Percentiles rank a stretch among this genome's conserved stretches.
Conservation (phyloP, 2,888 invertebrate genomes). For the Diachrysia chrysitis region DNA sequence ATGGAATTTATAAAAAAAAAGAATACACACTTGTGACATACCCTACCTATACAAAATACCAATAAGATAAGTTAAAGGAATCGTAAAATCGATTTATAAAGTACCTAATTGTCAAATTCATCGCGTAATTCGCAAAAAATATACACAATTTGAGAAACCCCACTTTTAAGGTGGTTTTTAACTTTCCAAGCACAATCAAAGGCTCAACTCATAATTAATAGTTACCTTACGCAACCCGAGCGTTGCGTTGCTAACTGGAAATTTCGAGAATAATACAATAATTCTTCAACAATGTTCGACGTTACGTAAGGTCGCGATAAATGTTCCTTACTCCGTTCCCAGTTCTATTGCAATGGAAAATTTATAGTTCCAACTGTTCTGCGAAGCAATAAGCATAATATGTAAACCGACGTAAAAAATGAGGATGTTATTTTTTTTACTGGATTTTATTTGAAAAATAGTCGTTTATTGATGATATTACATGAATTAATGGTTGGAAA, state of each 20-base stretch:
- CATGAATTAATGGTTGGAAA: too few relatives aligned
- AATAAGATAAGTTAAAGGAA: too few relatives aligned
- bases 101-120: too few relatives aligned
- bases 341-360: constrained; percentile 31
- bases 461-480: too few relatives aligned
- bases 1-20: too few relatives aligned
- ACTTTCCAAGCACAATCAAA: neutral
- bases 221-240: constrained; percentile 5
- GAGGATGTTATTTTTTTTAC: neutral
- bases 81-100: too few relatives aligned
- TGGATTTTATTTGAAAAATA: too few relatives aligned
- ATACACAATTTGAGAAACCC: too few relatives aligned
- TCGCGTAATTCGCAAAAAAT: too few relatives aligned
- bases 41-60: too few relatives aligned
- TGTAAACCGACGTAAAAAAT: neutral
- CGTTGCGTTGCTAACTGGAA: neutral
- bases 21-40: too few relatives aligned
- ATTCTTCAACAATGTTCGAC: constrained; percentile 12
- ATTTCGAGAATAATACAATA: constrained; percentile 22
- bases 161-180: too few relatives aligned
- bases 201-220: neutral
- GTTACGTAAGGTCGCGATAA: constrained; percentile 13
- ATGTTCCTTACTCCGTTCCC: constrained; percentile 19
- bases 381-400: neutral
- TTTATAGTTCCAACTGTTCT: constrained; percentile 14